Evolutionary conservation across 2,113 vertebrate genomes (phyloP), one percentile per base, ranked within the genome.

Genomic region (Platysteira castanea): DNA sequence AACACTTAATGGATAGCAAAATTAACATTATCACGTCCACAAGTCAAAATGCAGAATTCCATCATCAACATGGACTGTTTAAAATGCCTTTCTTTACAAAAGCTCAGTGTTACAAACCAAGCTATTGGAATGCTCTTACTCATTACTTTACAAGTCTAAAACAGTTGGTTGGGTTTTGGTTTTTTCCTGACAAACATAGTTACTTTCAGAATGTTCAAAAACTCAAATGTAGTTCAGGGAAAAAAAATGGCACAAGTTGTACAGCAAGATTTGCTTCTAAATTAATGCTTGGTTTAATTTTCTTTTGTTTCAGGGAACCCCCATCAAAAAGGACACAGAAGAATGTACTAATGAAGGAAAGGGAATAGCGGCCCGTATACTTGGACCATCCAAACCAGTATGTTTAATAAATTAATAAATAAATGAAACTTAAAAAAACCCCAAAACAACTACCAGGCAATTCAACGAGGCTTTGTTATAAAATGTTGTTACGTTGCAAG

Each of bases 331-430:
- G 96, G 99, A 99, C 31, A 98, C 97, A 22, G 99, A 99, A 63
- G 99, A 99, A 85, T 98, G 92, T 92, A 98, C 81, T 81, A 98
- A 90, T 56, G 99, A 99, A 94, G 99, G 99, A 69, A 99, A 99
- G 95, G 99, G 99, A 87, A 99, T 99, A 87, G 99, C 99, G 37
- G 98, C 98, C 8, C 98, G 99, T 42, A 99, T 99, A 86, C 98
- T 99, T 59, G 99, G 99, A 95, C 98, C 99, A 8, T 99, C 98
- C 76, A 99, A 99, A 98, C 99, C 99, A 50, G 99, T 99, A 98
- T 92, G 99, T 96, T 57, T 79, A 41, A 81, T 30, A 74, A 93
- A 83, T 27, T 41, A 93, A 30, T 56, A 27, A 68, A 52, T 90
- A 90, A 73, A 39, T 65, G 13, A 70, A 92, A 67, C 21, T 50